Evolutionary conservation across 2,888 invertebrate genomes (phyloP).

Genomic region (Ganaspis brasiliensis): DNA sequence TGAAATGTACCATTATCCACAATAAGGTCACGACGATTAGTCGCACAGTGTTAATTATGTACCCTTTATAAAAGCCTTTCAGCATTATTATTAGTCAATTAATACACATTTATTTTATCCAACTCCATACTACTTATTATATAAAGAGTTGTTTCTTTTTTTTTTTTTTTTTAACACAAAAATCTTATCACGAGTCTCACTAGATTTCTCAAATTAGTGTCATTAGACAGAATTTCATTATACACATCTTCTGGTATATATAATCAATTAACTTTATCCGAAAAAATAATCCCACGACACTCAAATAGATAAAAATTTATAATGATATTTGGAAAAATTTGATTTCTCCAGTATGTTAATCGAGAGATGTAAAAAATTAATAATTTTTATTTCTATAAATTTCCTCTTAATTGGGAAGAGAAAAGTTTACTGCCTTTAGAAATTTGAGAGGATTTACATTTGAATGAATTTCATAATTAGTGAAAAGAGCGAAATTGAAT

Average conservation of each 20-base stretch:
- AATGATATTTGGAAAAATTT: background rate
- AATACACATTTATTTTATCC: background rate
- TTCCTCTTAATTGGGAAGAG: constrained; percentile 9
- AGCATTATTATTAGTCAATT: background rate
- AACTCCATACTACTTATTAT: background rate
- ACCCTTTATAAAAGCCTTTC: background rate
- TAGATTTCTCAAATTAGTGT: too few species aligned
- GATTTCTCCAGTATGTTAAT: constrained; percentile 15
- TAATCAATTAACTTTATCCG: background rate
- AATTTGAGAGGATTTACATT: background rate
- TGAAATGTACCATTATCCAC: constrained; percentile 11
- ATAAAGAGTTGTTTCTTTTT: too few species aligned
- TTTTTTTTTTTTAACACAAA: background rate
- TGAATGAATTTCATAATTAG: constrained; percentile 9
- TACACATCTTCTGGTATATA: background rate
- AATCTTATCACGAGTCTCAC: background rate
- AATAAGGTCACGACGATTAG: constrained; percentile 27
- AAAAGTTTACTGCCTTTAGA: constrained; percentile 11
- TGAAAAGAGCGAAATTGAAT: background rate
- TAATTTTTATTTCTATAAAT: constrained; percentile 8
- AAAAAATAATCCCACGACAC: background rate
- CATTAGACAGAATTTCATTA: background rate
- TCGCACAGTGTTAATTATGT: constrained; percentile 6
- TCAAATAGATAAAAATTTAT: background rate
- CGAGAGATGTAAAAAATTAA: background rate